These are phyloP conservation scores for Crotalus adamanteus DNA, from an alignment of 2,797 vertebrate genomes.

Conservation along the genomic window DNA sequence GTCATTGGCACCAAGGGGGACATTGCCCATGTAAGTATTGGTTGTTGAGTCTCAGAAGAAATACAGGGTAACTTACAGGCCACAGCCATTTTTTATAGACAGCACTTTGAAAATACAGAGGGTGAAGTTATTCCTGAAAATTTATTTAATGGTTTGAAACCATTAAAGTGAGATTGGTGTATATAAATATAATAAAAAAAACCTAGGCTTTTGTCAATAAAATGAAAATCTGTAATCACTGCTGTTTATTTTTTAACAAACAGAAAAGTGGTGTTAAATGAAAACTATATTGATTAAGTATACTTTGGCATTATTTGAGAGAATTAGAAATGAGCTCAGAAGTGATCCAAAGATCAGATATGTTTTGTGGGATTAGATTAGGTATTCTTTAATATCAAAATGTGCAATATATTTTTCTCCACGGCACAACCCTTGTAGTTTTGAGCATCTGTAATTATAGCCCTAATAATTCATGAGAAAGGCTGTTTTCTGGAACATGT, in stretches of 20 bases:
- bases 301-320: not conserved
- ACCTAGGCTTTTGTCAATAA: not conserved
- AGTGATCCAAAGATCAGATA: not conserved
- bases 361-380: not conserved
- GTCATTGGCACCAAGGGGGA: conserved; percentile 98
- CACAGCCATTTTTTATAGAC: not conserved
- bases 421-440: not conserved
- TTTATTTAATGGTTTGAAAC: not conserved
- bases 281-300: not conserved
- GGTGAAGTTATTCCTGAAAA: not conserved
- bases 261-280: not conserved
- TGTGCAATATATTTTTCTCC: not conserved
- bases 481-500: not conserved
- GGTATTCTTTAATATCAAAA: not conserved
- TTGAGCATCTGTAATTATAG: not conserved
- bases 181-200: not conserved
- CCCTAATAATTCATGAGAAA: not conserved
- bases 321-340: not conserved
- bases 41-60: conserved; percentile 8
- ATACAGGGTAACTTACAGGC: not conserved
- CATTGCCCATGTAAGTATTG: conserved; percentile 85
- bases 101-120: not conserved
- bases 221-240: not conserved
- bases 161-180: not conserved
- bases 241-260: not conserved